A percentile compares a stretch with the other conserved stretches of the same genome.
Conservation (phyloP, 2,797 vertebrate species). For the Pangasius krempfi region DNA sequence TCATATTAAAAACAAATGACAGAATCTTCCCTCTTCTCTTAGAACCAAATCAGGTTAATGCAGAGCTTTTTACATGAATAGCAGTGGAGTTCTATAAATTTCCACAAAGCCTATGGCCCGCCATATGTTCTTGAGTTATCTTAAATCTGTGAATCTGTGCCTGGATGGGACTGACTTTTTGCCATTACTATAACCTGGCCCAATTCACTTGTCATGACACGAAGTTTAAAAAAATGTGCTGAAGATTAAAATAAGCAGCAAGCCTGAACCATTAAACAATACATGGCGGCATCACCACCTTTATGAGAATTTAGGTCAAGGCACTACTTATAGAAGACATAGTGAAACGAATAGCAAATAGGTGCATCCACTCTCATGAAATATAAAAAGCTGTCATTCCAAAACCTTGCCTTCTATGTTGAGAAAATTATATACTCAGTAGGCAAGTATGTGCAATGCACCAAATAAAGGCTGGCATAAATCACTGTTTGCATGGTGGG, state of each 20-base stretch:
- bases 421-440: constrained; percentile 41
- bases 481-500: constrained; percentile 16
- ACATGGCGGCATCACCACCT: constrained; percentile 14
- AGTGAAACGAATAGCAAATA: constrained; percentile 48
- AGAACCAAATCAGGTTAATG: background rate
- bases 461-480: constrained; percentile 8
- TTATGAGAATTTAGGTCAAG: constrained; percentile 44
- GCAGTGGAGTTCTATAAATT: constrained; percentile 24
- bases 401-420: constrained; percentile 36
- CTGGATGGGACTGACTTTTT: background rate
- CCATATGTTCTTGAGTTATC: background rate
- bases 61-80: constrained; percentile 24
- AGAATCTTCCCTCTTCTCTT: background rate
- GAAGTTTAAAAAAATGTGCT: background rate
- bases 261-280: constrained; percentile 1
- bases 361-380: constrained; percentile 47
- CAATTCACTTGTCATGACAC: background rate
- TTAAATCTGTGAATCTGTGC: background rate
- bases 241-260: constrained; percentile 37
- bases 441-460: background rate
- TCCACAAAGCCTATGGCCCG: background rate
- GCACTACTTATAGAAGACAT: constrained; percentile 38
- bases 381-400: constrained; percentile 53
- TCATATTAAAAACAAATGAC: background rate
- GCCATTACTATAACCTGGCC: background rate